These are phyloP conservation scores for rabbit (Oryctolagus cuniculus) DNA, from an alignment of 2,113 vertebrate species.

Conservation along the genomic window mOryCun1.1 NC_091436.1:122275001-122275500, in stretches of 20 bases:
- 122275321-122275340: neutral
- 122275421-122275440: neutral
- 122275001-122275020: neutral
- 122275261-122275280: neutral
- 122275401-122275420: neutral
- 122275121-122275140: neutral
- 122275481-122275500: neutral
- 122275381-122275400: neutral
- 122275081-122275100: neutral
- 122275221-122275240: neutral
- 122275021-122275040: neutral
- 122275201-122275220: neutral
- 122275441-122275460: neutral
- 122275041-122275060: neutral
- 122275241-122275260: conserved; percentile 14
- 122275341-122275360: neutral
- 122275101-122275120: neutral
- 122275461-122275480: neutral
- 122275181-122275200: neutral
- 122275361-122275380: neutral
- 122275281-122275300: neutral
- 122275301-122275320: neutral
- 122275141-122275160: neutral
- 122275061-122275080: neutral
- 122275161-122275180: neutral